phyloP scores from a whole-genome alignment of 2,797 vertebrate genomes.

The Myiotriccus ornatus region DNA sequence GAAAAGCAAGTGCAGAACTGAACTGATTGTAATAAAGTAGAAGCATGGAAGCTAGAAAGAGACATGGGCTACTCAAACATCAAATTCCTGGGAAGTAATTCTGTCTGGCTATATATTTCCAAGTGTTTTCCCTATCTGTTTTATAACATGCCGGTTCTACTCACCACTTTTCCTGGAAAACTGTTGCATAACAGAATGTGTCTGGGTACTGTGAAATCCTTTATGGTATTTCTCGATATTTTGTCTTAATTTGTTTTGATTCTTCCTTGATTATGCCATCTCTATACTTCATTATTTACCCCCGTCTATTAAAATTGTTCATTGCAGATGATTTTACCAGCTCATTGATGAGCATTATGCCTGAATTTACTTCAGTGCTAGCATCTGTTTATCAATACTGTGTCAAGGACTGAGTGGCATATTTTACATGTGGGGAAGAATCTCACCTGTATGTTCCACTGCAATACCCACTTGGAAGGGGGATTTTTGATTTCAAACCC shows the following conservation, averaged over 20 bases:
- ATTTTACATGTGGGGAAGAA: not conserved
- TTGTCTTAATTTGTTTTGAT: not conserved
- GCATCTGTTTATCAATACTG: not conserved
- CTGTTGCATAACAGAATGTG: not conserved
- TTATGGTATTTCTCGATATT: not conserved
- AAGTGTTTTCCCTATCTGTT: not conserved
- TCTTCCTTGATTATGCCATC: not conserved
- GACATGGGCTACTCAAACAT: not conserved
- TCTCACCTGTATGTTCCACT: not conserved
- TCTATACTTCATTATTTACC: not conserved
- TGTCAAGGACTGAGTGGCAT: not conserved
- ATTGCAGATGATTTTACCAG: not conserved
- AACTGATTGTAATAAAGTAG: not conserved
- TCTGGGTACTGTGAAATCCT: not conserved
- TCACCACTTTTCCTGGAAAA: not conserved
- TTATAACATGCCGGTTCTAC: not conserved
- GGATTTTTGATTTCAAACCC: not conserved
- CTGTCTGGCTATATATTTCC: not conserved
- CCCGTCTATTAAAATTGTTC: not conserved
- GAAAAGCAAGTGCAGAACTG: not conserved
- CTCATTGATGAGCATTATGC: not conserved
- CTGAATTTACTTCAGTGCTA: not conserved
- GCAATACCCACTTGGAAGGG: not conserved
- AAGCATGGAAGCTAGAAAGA: not conserved
- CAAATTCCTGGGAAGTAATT: not conserved